Evolutionary conservation across 1,140 invertebrate genomes (phyloP).

Genomic region (Portunus trituberculatus): DNA sequence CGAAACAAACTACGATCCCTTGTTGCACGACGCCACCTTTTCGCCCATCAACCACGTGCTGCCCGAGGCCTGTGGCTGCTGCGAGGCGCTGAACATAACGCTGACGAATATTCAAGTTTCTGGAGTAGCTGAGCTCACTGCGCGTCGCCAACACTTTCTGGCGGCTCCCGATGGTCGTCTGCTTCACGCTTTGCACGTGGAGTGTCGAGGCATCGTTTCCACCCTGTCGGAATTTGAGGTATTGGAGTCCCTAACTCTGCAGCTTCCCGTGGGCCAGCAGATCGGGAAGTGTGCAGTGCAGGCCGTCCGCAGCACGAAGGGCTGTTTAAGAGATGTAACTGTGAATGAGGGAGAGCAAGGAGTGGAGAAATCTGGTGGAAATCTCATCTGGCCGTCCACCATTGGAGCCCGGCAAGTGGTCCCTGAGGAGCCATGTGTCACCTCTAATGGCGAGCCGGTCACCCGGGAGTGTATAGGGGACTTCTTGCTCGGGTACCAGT

Average conservation of each 20-base stretch:
- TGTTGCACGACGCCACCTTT: slow-evolving; percentile 66
- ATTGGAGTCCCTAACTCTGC: not conserved
- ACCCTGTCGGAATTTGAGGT: slow-evolving; percentile 24
- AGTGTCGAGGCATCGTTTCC: not conserved
- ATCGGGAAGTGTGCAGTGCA: not conserved
- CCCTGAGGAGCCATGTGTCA: slow-evolving; percentile 71
- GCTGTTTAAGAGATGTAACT: slow-evolving; percentile 48
- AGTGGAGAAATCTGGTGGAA: not conserved
- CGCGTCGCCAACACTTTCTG: no score
- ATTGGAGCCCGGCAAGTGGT: slow-evolving; percentile 36
- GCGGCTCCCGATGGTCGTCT: no score
- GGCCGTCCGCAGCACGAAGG: slow-evolving; percentile 52
- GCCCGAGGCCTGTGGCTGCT: no score
- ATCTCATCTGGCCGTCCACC: slow-evolving; percentile 66
- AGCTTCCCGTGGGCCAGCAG: not conserved
- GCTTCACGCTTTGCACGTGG: no score
- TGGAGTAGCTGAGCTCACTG: no score
- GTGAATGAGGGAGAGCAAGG: not conserved
- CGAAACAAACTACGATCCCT: slow-evolving; percentile 39
- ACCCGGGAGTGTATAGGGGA: slow-evolving; percentile 70
- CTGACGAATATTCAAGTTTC: no score
- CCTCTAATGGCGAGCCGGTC: slow-evolving; percentile 64
- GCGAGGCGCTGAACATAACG: no score
- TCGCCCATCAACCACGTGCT: no score
- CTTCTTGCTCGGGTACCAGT: slow-evolving; percentile 71